phyloP scores from a whole-genome alignment of 2,113 vertebrate species.

The Anarrhichthys ocellatus region DNA sequence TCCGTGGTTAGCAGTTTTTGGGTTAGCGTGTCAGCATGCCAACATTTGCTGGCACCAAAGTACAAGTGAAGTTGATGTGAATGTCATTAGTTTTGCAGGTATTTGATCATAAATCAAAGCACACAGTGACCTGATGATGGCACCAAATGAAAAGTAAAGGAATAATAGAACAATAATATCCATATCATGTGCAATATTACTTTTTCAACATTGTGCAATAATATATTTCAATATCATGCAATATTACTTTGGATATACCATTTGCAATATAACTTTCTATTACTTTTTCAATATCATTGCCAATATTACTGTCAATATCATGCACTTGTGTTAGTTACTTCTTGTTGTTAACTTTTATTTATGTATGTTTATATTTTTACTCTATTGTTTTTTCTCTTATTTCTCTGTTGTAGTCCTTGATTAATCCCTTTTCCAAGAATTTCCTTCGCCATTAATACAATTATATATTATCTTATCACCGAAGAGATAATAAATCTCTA shows the following conservation, averaged over 20 bases:
- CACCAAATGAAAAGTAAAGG: background rate
- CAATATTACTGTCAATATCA: no score
- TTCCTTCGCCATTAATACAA: background rate
- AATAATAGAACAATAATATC: background rate
- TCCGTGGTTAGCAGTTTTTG: background rate
- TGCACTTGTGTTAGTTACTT: background rate
- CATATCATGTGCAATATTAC: no score
- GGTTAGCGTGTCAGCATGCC: background rate
- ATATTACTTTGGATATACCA: no score
- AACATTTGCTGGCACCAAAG: no score
- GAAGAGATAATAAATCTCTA: background rate
- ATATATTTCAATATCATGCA: no score
- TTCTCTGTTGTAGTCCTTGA: background rate
- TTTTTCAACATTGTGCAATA: no score
- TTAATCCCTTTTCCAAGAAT: background rate
- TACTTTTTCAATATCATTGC: background rate
- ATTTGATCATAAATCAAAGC: background rate
- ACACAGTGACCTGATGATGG: background rate
- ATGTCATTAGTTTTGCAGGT: background rate
- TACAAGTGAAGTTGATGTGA: background rate
- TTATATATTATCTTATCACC: background rate
- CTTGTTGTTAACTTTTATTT: background rate
- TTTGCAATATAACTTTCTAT: no score
- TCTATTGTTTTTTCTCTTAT: background rate
- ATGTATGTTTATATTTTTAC: background rate